phyloP scores from a whole-genome alignment of 2,113 vertebrate genomes.

The Gymnarchus niloticus region DNA sequence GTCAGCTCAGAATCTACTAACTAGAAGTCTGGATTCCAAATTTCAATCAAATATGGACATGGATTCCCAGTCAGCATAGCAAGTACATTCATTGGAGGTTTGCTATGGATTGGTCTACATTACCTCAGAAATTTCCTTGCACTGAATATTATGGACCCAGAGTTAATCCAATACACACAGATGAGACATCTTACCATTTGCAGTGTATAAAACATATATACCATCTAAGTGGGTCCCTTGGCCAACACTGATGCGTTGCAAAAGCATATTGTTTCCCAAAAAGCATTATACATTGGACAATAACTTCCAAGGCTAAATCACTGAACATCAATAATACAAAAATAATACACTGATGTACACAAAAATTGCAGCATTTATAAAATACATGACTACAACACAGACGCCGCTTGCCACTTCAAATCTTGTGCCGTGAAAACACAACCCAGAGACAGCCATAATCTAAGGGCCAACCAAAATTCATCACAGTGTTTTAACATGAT shows the following conservation, averaged over 20 bases:
- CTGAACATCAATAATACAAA: neutral
- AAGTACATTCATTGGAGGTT: neutral
- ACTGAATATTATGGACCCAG: neutral
- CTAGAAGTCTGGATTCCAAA: too few relatives aligned
- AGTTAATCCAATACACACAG: too few relatives aligned
- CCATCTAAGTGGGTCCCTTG: neutral
- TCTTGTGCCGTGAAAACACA: neutral
- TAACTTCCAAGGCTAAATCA: neutral
- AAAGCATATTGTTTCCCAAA: neutral
- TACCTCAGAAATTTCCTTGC: too few relatives aligned
- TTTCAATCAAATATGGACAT: too few relatives aligned
- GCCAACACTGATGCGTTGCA: neutral
- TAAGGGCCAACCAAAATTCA: neutral
- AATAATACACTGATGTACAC: neutral
- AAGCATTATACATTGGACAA: neutral
- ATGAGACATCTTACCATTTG: neutral
- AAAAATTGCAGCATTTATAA: neutral
- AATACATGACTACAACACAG: neutral
- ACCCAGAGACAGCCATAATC: neutral
- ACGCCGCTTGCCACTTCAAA: neutral
- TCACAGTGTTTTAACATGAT: conserved; percentile 1
- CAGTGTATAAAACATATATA: neutral
- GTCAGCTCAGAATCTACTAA: too few relatives aligned
- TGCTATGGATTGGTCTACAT: neutral
- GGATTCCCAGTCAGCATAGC: too few relatives aligned